Conservation (phyloP, 1,140 invertebrate species). For the Zaprionus vittiger region DNA sequence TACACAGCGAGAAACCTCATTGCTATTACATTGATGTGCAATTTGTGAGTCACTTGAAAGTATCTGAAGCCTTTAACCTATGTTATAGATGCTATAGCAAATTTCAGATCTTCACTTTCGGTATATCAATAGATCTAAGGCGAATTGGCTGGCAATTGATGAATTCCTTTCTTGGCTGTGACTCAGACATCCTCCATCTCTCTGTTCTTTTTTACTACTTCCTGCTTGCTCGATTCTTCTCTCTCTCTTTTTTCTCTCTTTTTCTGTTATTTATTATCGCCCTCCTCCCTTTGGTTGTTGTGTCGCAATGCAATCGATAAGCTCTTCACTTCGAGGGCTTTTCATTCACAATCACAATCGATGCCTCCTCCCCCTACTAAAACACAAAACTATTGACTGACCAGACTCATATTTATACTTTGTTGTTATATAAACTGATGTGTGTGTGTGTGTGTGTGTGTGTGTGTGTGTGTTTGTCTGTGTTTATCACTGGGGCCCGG, state of each 20-base stretch:
- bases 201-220: background rate
- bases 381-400: constrained; percentile 4
- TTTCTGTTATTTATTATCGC: too few relatives aligned
- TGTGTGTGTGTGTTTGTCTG: background rate
- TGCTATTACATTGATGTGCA: background rate
- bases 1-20: background rate
- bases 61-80: background rate
- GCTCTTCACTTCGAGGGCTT: background rate
- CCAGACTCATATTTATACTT: constrained; percentile 2
- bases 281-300: background rate
- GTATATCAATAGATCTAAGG: background rate
- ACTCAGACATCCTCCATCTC: background rate
- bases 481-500: constrained; percentile 8
- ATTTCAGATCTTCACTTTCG: background rate
- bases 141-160: background rate
- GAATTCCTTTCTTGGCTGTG: background rate
- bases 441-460: background rate
- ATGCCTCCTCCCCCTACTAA: background rate
- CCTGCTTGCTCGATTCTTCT: background rate
- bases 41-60: background rate
- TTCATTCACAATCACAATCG: constrained; percentile 16
- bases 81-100: background rate
- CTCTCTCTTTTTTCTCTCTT: background rate
- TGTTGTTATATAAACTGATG: constrained; percentile 2
- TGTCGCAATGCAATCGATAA: constrained; percentile 22